Evolutionary conservation across 2,113 vertebrate genomes (phyloP).

Genomic region (Pterocles burchelli): DNA sequence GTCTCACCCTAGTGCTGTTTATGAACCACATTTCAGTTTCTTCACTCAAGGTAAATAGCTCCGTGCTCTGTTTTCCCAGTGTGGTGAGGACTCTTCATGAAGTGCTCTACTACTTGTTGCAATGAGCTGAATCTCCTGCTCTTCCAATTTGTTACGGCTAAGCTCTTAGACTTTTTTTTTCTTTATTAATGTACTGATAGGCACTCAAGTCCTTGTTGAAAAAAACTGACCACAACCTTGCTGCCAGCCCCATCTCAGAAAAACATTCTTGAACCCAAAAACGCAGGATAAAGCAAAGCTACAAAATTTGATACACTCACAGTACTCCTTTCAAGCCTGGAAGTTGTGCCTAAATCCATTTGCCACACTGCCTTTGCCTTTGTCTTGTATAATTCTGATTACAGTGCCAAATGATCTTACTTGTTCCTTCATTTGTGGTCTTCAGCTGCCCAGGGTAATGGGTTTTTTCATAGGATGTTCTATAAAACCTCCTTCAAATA

Average conservation of each 20-base stretch:
- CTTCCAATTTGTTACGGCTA: not conserved
- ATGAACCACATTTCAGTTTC: not conserved
- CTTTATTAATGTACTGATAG: not conserved
- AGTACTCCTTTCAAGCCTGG: not conserved
- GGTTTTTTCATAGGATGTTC: not conserved
- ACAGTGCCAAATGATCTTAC: not conserved
- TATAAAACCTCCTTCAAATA: not conserved
- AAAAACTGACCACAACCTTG: not conserved
- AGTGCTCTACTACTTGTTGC: rapidly evolving
- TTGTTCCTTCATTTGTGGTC: not conserved
- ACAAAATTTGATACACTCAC: not conserved
- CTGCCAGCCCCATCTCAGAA: not conserved
- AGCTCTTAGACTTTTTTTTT: not conserved
- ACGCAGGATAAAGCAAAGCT: not conserved
- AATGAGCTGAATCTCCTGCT: not conserved
- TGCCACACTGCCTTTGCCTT: not conserved
- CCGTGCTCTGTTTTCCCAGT: not conserved
- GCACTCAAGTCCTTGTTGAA: not conserved
- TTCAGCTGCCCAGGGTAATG: not conserved
- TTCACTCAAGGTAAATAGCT: not conserved
- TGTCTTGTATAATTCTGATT: not conserved
- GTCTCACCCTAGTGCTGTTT: rapidly evolving
- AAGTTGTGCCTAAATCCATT: not conserved
- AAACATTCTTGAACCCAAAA: not conserved
- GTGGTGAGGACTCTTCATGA: not conserved